Evolutionary conservation across 2,888 invertebrate genomes (phyloP), one percentile per base, ranked within the genome.

Genomic region (Timema cristinae): DNA sequence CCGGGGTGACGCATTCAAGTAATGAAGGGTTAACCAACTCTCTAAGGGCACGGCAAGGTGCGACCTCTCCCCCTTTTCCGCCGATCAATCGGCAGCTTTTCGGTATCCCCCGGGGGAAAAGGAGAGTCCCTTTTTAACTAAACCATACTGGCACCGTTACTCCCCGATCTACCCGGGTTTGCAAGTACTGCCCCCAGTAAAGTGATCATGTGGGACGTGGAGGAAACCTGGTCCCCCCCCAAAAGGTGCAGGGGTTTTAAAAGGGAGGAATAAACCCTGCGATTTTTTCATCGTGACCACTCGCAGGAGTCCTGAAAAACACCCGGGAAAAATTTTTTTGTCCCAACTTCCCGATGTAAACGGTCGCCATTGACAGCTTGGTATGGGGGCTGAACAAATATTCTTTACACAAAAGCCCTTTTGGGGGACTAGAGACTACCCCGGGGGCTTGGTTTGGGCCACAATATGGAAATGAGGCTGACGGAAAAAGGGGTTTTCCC

Each of bases 281-380:
- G 93, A 94, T 81, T 93, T 93, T 78, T 90, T 91, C 4, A 89
- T 94, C 71, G 82, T 92, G 52, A 93, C 93, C 0, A 84, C 92
- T 91, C 94, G 0, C 94, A 9, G 94, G 94, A 7, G 91, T 91
- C 66, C 83, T 94, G 9, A 94, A 94, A 81, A 88, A 88, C 76
- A 88, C 90, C 78, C 88, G 90, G 10, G 86, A 88, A 72, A 86
- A 87, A 75, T 81, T 94, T 76, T 94, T 94, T 79, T 87, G 88
- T 76, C 93, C 93, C 0, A 86, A 7, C 83, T 94, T 63, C 92
- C 93, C 0, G 79, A 83, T 2, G 86, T 94, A 94, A 82, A 81
- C 90, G 75, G 86, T 86, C 76, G 91, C 93, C 0, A 91, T 93
- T 6, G 72, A 84, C 75, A 86, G 85, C 78, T 81, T 91, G 93